Evolutionary conservation across 2,113 vertebrate genomes (phyloP), one percentile per base, ranked within the genome.

Genomic region (Chelonoidis abingdonii): DNA sequence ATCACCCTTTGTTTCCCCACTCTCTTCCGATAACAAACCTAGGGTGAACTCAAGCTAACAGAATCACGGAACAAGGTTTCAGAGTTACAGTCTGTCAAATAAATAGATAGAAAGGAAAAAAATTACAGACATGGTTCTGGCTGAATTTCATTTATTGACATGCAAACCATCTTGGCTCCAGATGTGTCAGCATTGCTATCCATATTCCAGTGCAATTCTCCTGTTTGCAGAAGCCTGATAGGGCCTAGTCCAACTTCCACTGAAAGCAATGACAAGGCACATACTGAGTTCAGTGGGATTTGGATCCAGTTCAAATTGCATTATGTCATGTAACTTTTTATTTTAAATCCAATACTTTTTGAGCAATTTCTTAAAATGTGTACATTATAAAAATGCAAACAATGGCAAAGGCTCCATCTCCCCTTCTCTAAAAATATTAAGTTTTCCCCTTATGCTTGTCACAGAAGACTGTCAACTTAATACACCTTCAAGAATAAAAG

Each of bases 281-380:
- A 3, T 79, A 25, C 38, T 57, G 69, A 2, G 38, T 91, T 89
- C 83, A 87, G 14, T 27, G 6, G 38, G 22, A 76, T 72, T 72
- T 27, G 38, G 47, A 91, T 79, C 87, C 50, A 35, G 47, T 22
- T 52, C 27, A 59, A 80, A 47, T 21, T 50, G 76, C 21, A 93
- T 62, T 50, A 47, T 1, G 52, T 47, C 14, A 82, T 24, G 16
- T 31, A 93, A 84, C 3, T 91, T 89, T 87, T 59, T 94, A 38
- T 79, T 84, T 96, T 83, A 65, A 89, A 94, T 93, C 83, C 17
- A 19, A 47, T n/a, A 49, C 1, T 6, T 38, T 95, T 38, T 95
- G 50, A 38, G 56, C 84, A 44, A 89, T 91, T 65, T 97, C 47
- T 94, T 96, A 96, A 96, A 93, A 83, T 69, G 89, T 72, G 5